Base-by-base conservation (phyloP, 1,140 invertebrate genomes). In the Micrasema minimum region DNA sequence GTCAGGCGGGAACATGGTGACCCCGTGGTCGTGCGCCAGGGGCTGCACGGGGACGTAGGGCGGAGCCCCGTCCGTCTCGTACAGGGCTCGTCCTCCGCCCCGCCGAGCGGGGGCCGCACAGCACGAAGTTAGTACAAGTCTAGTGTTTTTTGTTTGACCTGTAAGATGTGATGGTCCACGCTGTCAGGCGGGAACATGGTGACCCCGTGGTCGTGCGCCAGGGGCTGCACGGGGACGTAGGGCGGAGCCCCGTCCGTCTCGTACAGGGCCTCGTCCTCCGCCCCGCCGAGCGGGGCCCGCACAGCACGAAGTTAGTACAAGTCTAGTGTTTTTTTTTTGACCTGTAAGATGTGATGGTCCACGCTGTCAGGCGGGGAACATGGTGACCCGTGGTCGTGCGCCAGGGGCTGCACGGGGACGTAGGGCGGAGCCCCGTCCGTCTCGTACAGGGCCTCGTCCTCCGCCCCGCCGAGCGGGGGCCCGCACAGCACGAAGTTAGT, bases 201-300 rank as follows among this genome's bases (percentile, higher is more conserved):
- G 46, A 97, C 92, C 0, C 92, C 92, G 77, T 96, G 95, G 77
- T 96, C 94, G 78, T 92, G 89, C n/a, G 88, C 85, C 38, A 96
- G 79, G 0, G 92, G 89, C n/a, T 96, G 93, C 22, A 97, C 92
- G 11, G 96, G 95, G 77, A 90, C 90, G 82, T 96, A 97, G 0
- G 80, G 80, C 2, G 89, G 88, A 65, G 93, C 92, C 68, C 89
- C 83, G 79, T 93, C 91, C 66, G 90, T 83, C 77, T 90, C 89
- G 79, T 91, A 91, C 71, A 83, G 53, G 0, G 80, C 81, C 59
- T 83, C 83, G 59, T 85, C 81, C 70, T 18, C 1, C 11, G 6
- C 57, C 20, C n/a, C n/a, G n/a, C n/a, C n/a, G n/a, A n/a, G n/a
- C n/a, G n/a, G n/a, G n/a, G n/a, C n/a, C n/a, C n/a, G n/a, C n/a